Conservation (phyloP, 1,140 invertebrate species). For the Copidosoma floridanum region DNA sequence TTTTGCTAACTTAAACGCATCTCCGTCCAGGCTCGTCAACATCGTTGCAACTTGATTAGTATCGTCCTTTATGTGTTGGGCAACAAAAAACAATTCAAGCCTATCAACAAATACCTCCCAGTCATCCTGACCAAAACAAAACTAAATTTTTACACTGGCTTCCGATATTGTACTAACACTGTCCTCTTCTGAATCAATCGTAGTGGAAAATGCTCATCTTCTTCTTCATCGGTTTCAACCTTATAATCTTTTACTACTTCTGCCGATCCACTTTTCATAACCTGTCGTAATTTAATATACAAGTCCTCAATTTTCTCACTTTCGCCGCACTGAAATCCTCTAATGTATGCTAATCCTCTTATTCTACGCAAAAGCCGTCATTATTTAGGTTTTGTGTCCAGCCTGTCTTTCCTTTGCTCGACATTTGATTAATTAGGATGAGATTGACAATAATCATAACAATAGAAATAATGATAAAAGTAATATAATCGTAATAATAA, state of each 20-base stretch:
- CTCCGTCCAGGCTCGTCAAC: constrained; percentile 5
- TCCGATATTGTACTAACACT: not conserved
- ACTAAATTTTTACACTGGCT: constrained; percentile 10
- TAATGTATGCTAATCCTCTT: too few relatives aligned
- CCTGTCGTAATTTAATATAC: not conserved
- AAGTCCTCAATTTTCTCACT: not conserved
- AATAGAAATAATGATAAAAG: too few relatives aligned
- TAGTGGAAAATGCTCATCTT: not conserved
- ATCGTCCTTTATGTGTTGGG: constrained; percentile 6
- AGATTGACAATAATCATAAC: too few relatives aligned
- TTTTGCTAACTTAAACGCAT: not conserved
- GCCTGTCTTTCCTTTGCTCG: not conserved
- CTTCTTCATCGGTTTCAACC: not conserved
- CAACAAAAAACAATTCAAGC: constrained; percentile 16
- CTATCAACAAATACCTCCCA: constrained; percentile 21
- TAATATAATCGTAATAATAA: too few relatives aligned
- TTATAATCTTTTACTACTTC: not conserved
- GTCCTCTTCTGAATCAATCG: not conserved
- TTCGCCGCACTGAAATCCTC: not conserved
- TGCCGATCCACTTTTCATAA: not conserved
- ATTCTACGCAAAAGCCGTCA: not conserved
- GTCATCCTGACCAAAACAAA: constrained; percentile 10
- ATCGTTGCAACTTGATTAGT: constrained; percentile 1
- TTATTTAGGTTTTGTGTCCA: constrained; percentile 6
- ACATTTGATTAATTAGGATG: not conserved